Evolutionary conservation across 2,888 invertebrate species (phyloP).

Genomic region (Syrista parreyssii): DNA sequence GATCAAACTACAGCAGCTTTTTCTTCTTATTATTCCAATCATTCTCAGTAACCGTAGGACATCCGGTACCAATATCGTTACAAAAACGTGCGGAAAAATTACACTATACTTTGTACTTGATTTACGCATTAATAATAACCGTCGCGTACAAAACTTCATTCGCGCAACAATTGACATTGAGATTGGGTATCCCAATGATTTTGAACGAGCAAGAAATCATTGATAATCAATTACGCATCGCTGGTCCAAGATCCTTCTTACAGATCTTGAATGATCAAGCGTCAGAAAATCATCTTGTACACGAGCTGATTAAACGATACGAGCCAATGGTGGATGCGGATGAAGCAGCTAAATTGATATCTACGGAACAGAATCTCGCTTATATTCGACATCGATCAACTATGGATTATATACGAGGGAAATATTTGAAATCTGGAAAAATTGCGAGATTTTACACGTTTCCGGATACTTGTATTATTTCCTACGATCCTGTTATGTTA

Average conservation of each 20-base stretch:
- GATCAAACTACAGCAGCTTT: background rate
- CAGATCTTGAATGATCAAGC: background rate
- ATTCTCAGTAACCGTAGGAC: background rate
- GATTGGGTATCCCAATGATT: background rate
- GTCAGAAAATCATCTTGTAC: background rate
- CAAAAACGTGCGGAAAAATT: background rate
- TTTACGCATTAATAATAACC: slow-evolving; percentile 1
- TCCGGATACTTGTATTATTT: background rate
- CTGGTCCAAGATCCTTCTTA: background rate
- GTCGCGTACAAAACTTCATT: background rate
- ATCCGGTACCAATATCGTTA: background rate
- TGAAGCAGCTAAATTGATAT: background rate
- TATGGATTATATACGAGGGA: background rate
- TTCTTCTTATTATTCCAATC: background rate
- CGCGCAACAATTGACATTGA: background rate
- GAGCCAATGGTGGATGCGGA: background rate
- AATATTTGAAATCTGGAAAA: background rate
- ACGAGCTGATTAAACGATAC: background rate
- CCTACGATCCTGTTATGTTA: background rate
- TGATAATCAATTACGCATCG: background rate
- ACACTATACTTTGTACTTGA: background rate
- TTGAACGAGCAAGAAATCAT: background rate
- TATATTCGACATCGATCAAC: background rate
- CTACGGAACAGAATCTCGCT: background rate
- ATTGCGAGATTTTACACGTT: background rate